A percentile compares a stretch with the other conserved stretches of the same genome.
These are phyloP conservation scores for Zeus faber DNA, from an alignment of 2,113 vertebrate genomes.

Conservation along the genomic window DNA sequence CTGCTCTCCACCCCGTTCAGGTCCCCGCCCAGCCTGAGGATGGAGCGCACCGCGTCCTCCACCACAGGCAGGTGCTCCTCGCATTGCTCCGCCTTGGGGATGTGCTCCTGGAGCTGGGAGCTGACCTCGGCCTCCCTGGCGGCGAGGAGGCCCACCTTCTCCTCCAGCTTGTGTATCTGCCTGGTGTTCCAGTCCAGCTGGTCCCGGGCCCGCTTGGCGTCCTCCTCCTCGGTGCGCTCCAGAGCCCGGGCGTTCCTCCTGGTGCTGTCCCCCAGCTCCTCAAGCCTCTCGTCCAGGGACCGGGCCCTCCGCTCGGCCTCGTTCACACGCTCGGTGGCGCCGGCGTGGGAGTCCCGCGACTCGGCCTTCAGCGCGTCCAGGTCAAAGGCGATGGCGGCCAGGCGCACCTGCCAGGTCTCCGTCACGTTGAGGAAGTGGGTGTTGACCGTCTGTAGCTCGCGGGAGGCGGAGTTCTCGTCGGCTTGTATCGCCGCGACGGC, in stretches of 20 bases:
- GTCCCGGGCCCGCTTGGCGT: constrained; percentile 65
- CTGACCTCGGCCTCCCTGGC: constrained; percentile 69
- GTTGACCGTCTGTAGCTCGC: constrained; percentile 76
- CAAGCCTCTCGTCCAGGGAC: constrained; percentile 76
- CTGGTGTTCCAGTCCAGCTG: constrained; percentile 77
- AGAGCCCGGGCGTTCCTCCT: constrained; percentile 82
- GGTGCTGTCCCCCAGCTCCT: constrained; percentile 88
- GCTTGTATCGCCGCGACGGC: constrained; percentile 71
- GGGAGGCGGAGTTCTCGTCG: constrained; percentile 71
- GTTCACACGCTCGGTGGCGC: constrained; percentile 81
- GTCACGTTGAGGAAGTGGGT: constrained; percentile 81
- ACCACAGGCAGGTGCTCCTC: constrained; percentile 80
- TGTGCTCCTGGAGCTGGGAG: constrained; percentile 70
- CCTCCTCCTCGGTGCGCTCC: constrained; percentile 86
- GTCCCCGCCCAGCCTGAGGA: constrained; percentile 81
- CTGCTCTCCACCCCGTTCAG: constrained; percentile 78
- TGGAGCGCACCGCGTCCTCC: constrained; percentile 82
- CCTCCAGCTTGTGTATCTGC: constrained; percentile 75
- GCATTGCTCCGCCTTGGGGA: constrained; percentile 79
- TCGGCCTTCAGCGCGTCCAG: constrained; percentile 77
- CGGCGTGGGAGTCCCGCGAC: constrained; percentile 75
- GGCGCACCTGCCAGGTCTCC: constrained; percentile 77
- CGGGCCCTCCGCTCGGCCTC: constrained; percentile 78
- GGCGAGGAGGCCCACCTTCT: constrained; percentile 66
- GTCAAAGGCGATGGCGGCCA: constrained; percentile 73